Conservation (phyloP, 2,797 vertebrate species). For the Chrysocyon brachyurus region DNA sequence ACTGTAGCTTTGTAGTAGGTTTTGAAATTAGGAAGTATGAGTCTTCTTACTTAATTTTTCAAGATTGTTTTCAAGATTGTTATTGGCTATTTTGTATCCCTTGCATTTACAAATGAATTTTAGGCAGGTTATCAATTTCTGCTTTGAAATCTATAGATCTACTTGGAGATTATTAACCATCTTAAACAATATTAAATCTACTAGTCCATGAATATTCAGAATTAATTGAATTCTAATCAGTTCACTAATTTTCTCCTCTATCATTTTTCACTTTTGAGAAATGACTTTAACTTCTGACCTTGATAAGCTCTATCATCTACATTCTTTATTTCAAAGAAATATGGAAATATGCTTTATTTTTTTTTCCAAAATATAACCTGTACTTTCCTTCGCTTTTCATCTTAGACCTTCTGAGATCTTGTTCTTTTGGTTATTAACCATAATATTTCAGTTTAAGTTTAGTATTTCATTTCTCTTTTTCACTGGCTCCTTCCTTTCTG, state of each 20-base stretch:
- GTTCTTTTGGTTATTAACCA: not conserved
- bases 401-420: not conserved
- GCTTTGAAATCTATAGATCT: not conserved
- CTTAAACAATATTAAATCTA: slow-evolving; percentile 4
- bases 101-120: not conserved
- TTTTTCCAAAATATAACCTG: not conserved
- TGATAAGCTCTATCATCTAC: not conserved
- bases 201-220: not conserved
- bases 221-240: slow-evolving; percentile 26
- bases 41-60: not conserved
- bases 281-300: not conserved
- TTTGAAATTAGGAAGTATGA: slow-evolving; percentile 4
- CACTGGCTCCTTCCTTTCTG: not conserved
- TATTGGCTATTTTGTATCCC: slow-evolving; percentile 2
- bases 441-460: not conserved
- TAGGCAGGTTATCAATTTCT: slow-evolving; percentile 20
- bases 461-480: not conserved
- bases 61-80: not conserved
- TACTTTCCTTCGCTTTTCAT: not conserved
- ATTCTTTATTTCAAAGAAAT: slow-evolving; percentile 17
- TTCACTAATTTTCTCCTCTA: not conserved
- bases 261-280: slow-evolving; percentile 23
- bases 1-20: not conserved
- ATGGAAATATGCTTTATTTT: not conserved
- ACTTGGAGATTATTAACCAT: not conserved